These are phyloP conservation scores for Cosmopolites sordidus DNA, from an alignment of 2,888 invertebrate species.

Conservation along the genomic window DNA sequence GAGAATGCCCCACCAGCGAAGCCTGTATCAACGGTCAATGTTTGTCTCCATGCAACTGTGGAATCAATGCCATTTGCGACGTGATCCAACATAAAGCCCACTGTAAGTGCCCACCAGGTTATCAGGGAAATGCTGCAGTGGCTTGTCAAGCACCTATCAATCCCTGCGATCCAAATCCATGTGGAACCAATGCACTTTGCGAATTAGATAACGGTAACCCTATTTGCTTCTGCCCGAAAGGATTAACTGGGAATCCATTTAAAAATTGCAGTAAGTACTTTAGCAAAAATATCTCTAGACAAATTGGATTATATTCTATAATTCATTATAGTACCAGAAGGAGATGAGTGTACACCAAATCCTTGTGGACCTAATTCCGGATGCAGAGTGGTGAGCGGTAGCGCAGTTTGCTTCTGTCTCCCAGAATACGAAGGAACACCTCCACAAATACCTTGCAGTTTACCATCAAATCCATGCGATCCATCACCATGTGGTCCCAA, in stretches of 20 bases:
- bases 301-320: slow-evolving; percentile 8
- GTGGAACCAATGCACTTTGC: slow-evolving; percentile 79
- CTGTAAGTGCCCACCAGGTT: slow-evolving; percentile 80
- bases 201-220: slow-evolving; percentile 81
- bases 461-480: slow-evolving; percentile 75
- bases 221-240: slow-evolving; percentile 85
- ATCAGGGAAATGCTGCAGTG: slow-evolving; percentile 69
- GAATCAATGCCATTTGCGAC: slow-evolving; percentile 75
- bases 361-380: slow-evolving; percentile 82
- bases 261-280: slow-evolving; percentile 78
- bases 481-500: slow-evolving; percentile 86
- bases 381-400: slow-evolving; percentile 69
- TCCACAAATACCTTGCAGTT: slow-evolving; percentile 63
- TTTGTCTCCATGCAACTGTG: slow-evolving; percentile 73
- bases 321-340: slow-evolving; percentile 72
- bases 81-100: slow-evolving; percentile 72
- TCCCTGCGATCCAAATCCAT: slow-evolving; percentile 81
- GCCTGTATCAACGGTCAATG: slow-evolving; percentile 76
- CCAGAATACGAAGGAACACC: slow-evolving; percentile 85
- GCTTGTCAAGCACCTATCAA: slow-evolving; percentile 71
- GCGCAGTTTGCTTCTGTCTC: slow-evolving; percentile 81
- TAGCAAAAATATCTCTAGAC: neutral
- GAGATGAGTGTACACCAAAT: slow-evolving; percentile 76
- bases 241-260: slow-evolving; percentile 86
- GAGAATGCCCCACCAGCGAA: slow-evolving; percentile 68